These are phyloP conservation scores for Sylvilagus floridanus DNA, from an alignment of 2,797 vertebrate species.

Conservation along the genomic window DNA sequence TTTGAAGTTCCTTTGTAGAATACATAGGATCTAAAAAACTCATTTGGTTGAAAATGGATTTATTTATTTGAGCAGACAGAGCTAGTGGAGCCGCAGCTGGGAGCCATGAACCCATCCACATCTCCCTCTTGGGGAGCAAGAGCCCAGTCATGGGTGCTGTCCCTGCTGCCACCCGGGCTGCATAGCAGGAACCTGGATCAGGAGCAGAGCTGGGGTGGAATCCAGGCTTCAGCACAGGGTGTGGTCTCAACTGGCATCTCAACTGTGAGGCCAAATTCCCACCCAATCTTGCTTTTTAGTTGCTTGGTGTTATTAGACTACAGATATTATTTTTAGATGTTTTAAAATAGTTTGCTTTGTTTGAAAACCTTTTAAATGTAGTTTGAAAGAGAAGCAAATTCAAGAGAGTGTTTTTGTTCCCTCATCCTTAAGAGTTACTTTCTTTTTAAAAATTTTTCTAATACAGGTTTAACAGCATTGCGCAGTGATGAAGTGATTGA, in stretches of 20 bases:
- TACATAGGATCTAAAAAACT: neutral
- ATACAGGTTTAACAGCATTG: conserved; percentile 95
- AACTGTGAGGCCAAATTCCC: no score
- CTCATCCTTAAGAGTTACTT: neutral
- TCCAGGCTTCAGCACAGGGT: no score
- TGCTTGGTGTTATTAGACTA: neutral
- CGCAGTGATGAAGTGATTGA: conserved; percentile 99
- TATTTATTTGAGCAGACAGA: neutral
- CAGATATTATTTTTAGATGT: conserved; percentile 16
- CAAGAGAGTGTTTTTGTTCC: neutral
- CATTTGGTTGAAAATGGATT: conserved; percentile 1
- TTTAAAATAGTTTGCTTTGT: conserved; percentile 11
- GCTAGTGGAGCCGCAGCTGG: no score
- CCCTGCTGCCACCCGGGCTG: no score
- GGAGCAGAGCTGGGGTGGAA: no score
- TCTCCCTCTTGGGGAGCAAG: no score
- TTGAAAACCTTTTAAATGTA: neutral
- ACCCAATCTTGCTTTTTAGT: neutral
- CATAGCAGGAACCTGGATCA: no score
- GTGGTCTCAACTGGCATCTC: no score
- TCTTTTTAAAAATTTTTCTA: conserved; percentile 61
- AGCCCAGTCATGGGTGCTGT: no score
- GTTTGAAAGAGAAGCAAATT: conserved; percentile 14
- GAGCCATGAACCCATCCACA: no score
- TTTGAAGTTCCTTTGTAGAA: neutral